phyloP scores from a whole-genome alignment of 2,888 invertebrate genomes.

The Caenorhabditis drosophilae region DNA sequence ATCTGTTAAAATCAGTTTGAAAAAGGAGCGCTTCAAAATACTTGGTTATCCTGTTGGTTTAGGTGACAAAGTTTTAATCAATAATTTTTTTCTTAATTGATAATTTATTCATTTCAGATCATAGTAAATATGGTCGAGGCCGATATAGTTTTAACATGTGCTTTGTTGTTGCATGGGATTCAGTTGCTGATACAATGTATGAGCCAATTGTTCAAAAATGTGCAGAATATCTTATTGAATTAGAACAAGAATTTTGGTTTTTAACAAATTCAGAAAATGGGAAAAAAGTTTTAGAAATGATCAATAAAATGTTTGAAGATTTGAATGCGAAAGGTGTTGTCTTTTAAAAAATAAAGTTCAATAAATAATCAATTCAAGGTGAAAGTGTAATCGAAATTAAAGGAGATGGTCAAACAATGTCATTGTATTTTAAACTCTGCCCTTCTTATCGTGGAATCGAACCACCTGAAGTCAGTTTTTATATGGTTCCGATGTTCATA shows the following conservation, averaged over 20 bases:
- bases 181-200: constrained; percentile 60
- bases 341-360: neutral
- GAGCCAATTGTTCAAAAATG: constrained; percentile 68
- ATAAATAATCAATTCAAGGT: constrained; percentile 47
- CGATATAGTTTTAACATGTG: constrained; percentile 64
- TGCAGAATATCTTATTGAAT: constrained; percentile 63
- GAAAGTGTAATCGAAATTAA: constrained; percentile 56
- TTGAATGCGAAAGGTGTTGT: constrained; percentile 53
- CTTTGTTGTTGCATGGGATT: constrained; percentile 60
- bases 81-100: neutral
- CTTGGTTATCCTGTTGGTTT: constrained; percentile 67
- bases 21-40: constrained; percentile 56
- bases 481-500: constrained; percentile 65
- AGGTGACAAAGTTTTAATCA: constrained; percentile 21
- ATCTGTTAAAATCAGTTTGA: constrained; percentile 57
- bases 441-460: constrained; percentile 62
- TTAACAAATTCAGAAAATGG: constrained; percentile 41
- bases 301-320: constrained; percentile 54
- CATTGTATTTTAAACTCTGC: constrained; percentile 62
- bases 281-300: constrained; percentile 44
- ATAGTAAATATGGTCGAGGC: constrained; percentile 44
- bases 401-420: constrained; percentile 33
- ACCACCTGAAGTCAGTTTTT: constrained; percentile 56
- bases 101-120: constrained; percentile 13
- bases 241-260: constrained; percentile 61